A percentile compares a stretch with the other conserved stretches of the same genome.
phyloP scores from a whole-genome alignment of 92 coral and sea anemone species.

The Epizoanthus fatuus region DNA sequence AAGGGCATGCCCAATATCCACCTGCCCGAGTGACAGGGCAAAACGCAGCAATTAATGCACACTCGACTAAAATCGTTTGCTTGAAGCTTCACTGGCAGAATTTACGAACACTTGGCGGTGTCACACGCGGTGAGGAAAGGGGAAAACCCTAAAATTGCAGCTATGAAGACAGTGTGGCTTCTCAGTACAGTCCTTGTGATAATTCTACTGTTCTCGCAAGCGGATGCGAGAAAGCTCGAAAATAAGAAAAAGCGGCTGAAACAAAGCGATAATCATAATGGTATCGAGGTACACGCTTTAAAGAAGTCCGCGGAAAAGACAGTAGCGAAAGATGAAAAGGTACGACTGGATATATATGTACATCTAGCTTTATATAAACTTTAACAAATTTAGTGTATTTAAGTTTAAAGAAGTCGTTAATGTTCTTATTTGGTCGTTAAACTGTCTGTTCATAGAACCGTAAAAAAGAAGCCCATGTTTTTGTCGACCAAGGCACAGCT shows the following conservation, averaged over 20 bases:
- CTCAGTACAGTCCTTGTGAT: not conserved
- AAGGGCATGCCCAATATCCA: constrained; percentile 3
- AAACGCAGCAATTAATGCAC: constrained; percentile 2
- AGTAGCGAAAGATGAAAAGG: not conserved
- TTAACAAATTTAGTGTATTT: not conserved
- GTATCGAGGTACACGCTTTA: not conserved
- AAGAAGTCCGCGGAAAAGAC: not conserved
- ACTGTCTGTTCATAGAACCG: not conserved
- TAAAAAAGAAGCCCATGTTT: no score
- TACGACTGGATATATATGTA: not conserved
- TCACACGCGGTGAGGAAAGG: not conserved
- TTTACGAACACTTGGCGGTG: not conserved
- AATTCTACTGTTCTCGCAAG: not conserved
- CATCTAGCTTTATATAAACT: not conserved
- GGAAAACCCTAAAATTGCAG: not conserved
- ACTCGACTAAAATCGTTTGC: not conserved
- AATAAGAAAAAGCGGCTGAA: not conserved
- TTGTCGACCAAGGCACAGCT: not conserved
- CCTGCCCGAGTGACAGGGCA: not conserved
- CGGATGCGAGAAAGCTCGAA: not conserved
- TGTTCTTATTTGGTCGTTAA: not conserved
- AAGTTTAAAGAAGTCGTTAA: not conserved
- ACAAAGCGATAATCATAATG: no score
- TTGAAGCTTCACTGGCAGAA: not conserved
- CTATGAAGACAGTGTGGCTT: not conserved